Base-by-base conservation (phyloP, 2,797 vertebrate genomes). In the Calcarius lapponicus region DNA sequence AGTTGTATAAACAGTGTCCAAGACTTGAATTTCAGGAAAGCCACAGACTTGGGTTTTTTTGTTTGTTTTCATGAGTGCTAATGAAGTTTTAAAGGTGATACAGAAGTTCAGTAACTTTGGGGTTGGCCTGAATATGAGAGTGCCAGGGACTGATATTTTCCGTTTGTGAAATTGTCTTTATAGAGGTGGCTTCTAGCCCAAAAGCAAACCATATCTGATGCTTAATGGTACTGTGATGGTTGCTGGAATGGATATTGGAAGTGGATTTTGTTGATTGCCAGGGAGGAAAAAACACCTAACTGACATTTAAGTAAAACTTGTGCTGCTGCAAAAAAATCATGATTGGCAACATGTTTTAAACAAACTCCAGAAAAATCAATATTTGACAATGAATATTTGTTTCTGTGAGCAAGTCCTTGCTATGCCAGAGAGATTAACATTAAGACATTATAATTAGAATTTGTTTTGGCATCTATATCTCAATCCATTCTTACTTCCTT, bases 381-480 rank as follows among this genome's bases (percentile, higher is more conserved):
- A 82, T 83, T 67, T 93, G 48, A 76, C 72, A 92, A 72, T 58
- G 67, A 81, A 85, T 85, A 89, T 60, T 74, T 93, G 47, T 92
- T 84, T 93, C 43, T 28, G 11, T 76, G 53, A 86, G 25, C 8
- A 80, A 69, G 16, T 66, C 40, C 79, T 66, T 90, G 19, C 36
- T 73, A 6, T 56, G 54, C 26, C 50, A 69, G 61, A 69, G 69
- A 56, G 42, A 91, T 82, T 78, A 93, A 72, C 0, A 1, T 45
- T 62, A 88, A 73, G 60, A 73, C 6, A 28, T 14, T 60, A 12
- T 57, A 91, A 82, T 82, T 87, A 38, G 40, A 60, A 69, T 84
- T 84, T 75, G 22, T 84, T 83, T 28, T 79, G 60, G 48, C 80
- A 86, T 36, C 40, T 95, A 4, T 89, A 38, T 86, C 92, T 93